These are phyloP conservation scores for Gnathonemus echidnorhynchus DNA, from an alignment of 2,113 vertebrate species.

Conservation along the genomic window DNA sequence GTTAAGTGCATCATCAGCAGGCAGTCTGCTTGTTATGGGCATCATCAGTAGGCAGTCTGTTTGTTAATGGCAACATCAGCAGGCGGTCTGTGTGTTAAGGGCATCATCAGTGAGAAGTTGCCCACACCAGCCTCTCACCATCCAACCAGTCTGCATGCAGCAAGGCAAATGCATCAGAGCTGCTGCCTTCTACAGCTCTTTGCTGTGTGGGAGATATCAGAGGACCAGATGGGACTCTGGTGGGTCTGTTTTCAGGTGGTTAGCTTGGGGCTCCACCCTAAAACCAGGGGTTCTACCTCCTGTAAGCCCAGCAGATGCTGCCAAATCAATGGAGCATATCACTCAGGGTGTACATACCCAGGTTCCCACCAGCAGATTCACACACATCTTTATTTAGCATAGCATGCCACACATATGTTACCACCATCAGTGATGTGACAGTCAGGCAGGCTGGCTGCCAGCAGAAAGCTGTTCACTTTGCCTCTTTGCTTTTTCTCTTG, in stretches of 20 bases:
- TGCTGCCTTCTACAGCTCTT: neutral
- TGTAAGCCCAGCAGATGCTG: neutral
- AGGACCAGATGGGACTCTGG: neutral
- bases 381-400: conserved; percentile 10
- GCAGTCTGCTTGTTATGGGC: neutral
- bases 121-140: neutral
- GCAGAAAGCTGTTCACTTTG: neutral
- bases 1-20: neutral
- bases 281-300: neutral
- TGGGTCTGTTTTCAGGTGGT: conserved; percentile 5
- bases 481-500: conserved; percentile 6
- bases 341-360: neutral
- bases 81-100: neutral
- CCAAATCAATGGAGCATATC: neutral
- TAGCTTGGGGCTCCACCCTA: neutral
- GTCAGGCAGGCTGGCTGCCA: neutral
- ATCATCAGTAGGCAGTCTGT: neutral
- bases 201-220: neutral
- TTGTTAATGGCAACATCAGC: neutral
- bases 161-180: neutral
- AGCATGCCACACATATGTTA: neutral
- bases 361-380: neutral
- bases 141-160: neutral
- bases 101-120: neutral
- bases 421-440: neutral